A percentile compares a stretch with the other conserved stretches of the same genome.
phyloP scores from a whole-genome alignment of 2,888 invertebrate species.

The Trichopria drosophilae region DNA sequence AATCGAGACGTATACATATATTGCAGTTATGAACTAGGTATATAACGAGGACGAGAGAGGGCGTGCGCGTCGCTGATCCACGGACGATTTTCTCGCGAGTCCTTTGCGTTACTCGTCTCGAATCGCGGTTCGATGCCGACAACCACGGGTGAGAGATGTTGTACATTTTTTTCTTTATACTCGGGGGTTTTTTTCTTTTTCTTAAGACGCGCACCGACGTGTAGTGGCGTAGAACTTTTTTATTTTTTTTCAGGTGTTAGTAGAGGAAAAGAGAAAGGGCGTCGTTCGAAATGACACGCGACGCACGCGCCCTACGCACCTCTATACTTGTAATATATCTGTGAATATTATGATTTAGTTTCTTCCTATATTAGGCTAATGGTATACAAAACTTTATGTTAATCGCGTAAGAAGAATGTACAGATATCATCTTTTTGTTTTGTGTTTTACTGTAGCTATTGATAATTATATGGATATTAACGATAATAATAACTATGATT shows the following conservation, averaged over 20 bases:
- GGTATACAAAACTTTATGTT: slow-evolving; percentile 56
- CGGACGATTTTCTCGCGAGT: too few species aligned
- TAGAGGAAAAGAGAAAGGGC: slow-evolving; percentile 7
- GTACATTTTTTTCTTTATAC: too few species aligned
- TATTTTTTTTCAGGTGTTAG: too few species aligned
- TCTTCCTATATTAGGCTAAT: slow-evolving; percentile 58
- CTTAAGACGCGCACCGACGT: too few species aligned
- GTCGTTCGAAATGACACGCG: slow-evolving; percentile 39
- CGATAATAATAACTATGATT: slow-evolving; percentile 60
- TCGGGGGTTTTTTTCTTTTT: too few species aligned
- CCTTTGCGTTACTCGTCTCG: too few species aligned
- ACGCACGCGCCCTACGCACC: slow-evolving; percentile 47
- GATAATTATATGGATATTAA: slow-evolving; percentile 60
- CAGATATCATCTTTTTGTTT: slow-evolving; percentile 59
- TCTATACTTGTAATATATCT: slow-evolving; percentile 59
- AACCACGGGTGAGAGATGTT: too few species aligned
- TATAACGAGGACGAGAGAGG: slow-evolving; percentile 43
- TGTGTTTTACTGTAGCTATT: slow-evolving; percentile 60
- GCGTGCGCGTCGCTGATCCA: slow-evolving; percentile 39
- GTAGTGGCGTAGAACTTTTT: too few species aligned
- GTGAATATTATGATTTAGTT: slow-evolving; percentile 59
- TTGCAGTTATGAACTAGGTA: slow-evolving; percentile 53
- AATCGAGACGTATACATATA: too few species aligned
- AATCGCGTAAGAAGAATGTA: slow-evolving; percentile 57
- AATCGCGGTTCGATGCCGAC: too few species aligned